Percentiles rank a stretch among this genome's conserved stretches.
These are phyloP conservation scores for Drosophila maculinotata DNA, from an alignment of 2,888 invertebrate species.

Conservation along the genomic window DNA sequence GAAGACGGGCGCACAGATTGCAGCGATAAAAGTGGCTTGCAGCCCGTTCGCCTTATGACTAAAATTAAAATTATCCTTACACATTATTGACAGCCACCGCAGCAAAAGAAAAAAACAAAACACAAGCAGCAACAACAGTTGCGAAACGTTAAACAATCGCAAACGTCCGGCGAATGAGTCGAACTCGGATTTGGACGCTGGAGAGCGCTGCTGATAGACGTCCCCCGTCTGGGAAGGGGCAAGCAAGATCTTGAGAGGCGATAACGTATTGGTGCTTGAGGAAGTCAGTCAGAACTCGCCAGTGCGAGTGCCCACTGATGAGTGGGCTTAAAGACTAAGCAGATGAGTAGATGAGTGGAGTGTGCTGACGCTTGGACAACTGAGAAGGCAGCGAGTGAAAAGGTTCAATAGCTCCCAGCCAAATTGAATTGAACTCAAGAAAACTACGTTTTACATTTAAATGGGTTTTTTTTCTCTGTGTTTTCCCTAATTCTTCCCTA, in stretches of 20 bases:
- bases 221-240: constrained; percentile 16
- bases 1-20: constrained; percentile 54
- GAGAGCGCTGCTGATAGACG: constrained; percentile 54
- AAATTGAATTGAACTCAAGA: constrained; percentile 5
- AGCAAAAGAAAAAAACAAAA: constrained; percentile 12
- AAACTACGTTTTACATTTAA: neutral
- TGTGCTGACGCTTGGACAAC: constrained; percentile 12
- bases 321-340: constrained; percentile 48
- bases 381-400: constrained; percentile 5
- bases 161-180: constrained; percentile 29
- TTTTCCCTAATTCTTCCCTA: too few relatives aligned
- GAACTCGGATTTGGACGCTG: constrained; percentile 7
- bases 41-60: constrained; percentile 49
- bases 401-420: constrained; percentile 27
- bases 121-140: constrained; percentile 41
- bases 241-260: constrained; percentile 60
- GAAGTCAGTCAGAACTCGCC: constrained; percentile 45
- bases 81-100: constrained; percentile 61
- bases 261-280: constrained; percentile 64
- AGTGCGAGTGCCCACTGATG: constrained; percentile 37
- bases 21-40: constrained; percentile 53
- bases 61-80: constrained; percentile 72
- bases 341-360: constrained; percentile 49
- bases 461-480: too few relatives aligned
- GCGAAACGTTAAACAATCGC: constrained; percentile 64